Conservation (phyloP, 2,113 vertebrate species). For the Ochotona curzoniae region DNA sequence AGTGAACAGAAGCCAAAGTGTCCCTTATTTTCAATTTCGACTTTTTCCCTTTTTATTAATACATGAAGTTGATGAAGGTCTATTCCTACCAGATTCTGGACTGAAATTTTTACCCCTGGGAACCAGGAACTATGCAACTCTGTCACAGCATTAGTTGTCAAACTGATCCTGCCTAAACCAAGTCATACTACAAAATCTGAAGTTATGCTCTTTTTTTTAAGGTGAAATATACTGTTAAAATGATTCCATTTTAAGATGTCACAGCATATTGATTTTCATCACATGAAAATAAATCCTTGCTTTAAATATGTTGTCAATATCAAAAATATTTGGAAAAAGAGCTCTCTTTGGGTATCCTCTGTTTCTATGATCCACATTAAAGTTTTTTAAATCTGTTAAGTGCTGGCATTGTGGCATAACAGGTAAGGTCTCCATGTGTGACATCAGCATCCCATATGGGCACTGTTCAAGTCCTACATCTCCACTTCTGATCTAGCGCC, state of each 20-base stretch:
- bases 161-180: neutral
- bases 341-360: neutral
- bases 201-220: neutral
- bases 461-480: too few relatives aligned
- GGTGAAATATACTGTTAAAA: slow-evolving; percentile 16
- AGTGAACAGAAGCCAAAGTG: neutral
- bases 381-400: neutral
- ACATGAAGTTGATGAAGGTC: neutral
- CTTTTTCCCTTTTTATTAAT: neutral
- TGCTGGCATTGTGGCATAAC: too few relatives aligned
- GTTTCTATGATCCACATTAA: neutral
- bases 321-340: slow-evolving; percentile 2
- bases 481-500: too few relatives aligned
- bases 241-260: slow-evolving; percentile 23
- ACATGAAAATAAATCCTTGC: neutral
- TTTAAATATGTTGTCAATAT: neutral
- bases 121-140: neutral
- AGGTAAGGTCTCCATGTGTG: too few relatives aligned
- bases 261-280: neutral
- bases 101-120: neutral
- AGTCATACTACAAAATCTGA: neutral
- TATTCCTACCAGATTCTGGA: neutral
- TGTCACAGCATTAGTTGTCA: neutral
- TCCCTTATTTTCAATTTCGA: neutral
- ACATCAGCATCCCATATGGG: too few relatives aligned